Evolutionary conservation across 1,140 invertebrate species (phyloP).

Genomic region (Cyrtorhinus lividipennis): DNA sequence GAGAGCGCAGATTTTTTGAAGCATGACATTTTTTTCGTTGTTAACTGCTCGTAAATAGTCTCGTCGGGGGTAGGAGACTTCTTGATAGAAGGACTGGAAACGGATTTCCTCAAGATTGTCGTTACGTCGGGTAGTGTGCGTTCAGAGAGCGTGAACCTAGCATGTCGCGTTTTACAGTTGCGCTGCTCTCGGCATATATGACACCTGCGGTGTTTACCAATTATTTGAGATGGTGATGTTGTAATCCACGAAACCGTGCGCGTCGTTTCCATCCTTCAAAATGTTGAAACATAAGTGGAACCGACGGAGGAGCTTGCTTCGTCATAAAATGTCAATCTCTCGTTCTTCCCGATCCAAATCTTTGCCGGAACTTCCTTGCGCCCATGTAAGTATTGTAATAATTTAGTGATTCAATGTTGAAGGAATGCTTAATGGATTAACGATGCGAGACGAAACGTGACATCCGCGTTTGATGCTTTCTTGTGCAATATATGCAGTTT

Average conservation of each 20-base stretch:
- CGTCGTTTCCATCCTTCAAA: background rate
- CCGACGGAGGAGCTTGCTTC: background rate
- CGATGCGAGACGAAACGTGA: no score
- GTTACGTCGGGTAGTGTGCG: background rate
- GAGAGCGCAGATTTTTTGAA: no score
- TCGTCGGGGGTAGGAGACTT: background rate
- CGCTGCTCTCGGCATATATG: background rate
- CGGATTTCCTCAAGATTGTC: background rate
- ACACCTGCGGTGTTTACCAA: background rate
- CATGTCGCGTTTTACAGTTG: no score
- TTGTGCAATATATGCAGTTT: no score
- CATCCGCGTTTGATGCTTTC: no score
- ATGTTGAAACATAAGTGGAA: constrained; percentile 7
- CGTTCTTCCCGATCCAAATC: no score
- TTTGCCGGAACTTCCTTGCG: background rate
- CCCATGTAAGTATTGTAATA: no score
- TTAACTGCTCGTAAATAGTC: background rate
- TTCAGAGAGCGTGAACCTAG: background rate
- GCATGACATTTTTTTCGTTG: background rate
- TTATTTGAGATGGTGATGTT: background rate
- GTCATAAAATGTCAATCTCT: no score
- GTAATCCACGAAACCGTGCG: background rate
- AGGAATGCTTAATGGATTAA: no score
- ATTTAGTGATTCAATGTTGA: no score
- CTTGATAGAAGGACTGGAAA: background rate